Evolutionary conservation across 2,797 vertebrate genomes (phyloP).

Genomic region (Pogoniulus pusillus): DNA sequence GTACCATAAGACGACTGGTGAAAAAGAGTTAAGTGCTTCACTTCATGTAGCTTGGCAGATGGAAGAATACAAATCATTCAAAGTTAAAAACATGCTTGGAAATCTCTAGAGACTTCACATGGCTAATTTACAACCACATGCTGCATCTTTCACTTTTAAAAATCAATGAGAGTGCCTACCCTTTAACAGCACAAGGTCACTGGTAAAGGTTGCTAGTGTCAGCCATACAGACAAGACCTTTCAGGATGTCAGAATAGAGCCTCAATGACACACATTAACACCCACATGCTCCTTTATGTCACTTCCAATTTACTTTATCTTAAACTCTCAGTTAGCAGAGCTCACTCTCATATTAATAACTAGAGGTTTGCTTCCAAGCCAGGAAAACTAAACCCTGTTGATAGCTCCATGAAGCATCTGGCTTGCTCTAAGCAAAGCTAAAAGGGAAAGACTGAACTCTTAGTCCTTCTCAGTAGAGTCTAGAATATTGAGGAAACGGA

Average conservation of each 20-base stretch:
- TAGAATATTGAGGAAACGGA: slow-evolving; percentile 13
- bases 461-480: slow-evolving; percentile 8
- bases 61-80: slow-evolving; percentile 50
- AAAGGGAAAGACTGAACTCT: slow-evolving; percentile 38
- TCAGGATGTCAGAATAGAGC: slow-evolving; percentile 74
- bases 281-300: slow-evolving; percentile 74
- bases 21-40: slow-evolving; percentile 46
- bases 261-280: slow-evolving; percentile 72
- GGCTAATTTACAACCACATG: slow-evolving; percentile 75
- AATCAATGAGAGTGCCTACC: slow-evolving; percentile 72
- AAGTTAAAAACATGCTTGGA: slow-evolving; percentile 31
- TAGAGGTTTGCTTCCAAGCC: slow-evolving; percentile 72
- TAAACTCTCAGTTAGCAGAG: slow-evolving; percentile 78
- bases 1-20: background rate
- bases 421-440: slow-evolving; percentile 51
- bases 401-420: slow-evolving; percentile 70
- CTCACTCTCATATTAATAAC: slow-evolving; percentile 77
- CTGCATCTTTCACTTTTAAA: slow-evolving; percentile 78
- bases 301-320: slow-evolving; percentile 79
- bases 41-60: slow-evolving; percentile 30
- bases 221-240: slow-evolving; percentile 71
- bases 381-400: slow-evolving; percentile 76
- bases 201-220: slow-evolving; percentile 59
- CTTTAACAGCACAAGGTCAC: slow-evolving; percentile 66
- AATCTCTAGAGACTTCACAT: slow-evolving; percentile 64